These are phyloP conservation scores for Pterostichus niger DNA, from an alignment of 2,888 invertebrate species.

Conservation along the genomic window DNA sequence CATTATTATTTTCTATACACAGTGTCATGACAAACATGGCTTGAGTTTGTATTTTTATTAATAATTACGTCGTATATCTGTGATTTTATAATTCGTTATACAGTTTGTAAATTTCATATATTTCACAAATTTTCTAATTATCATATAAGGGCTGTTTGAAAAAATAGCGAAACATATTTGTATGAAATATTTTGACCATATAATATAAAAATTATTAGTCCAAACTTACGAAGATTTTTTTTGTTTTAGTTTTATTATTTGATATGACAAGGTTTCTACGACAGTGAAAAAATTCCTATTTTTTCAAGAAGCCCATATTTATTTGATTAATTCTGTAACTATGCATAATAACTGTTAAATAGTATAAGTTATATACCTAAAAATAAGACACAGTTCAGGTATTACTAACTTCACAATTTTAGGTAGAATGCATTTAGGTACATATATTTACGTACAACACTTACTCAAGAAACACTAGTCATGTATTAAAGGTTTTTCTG, in stretches of 20 bases:
- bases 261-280: not conserved
- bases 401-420: slow-evolving; percentile 1
- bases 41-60: slow-evolving; percentile 21
- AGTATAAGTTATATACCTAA: slow-evolving; percentile 2
- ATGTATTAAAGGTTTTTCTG: slow-evolving; percentile 30
- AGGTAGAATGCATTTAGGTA: slow-evolving; percentile 22
- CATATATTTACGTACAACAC: slow-evolving; percentile 15
- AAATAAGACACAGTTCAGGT: slow-evolving; percentile 3
- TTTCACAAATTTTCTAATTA: not conserved
- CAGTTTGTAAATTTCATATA: slow-evolving; percentile 4
- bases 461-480: slow-evolving; percentile 31
- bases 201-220: not conserved
- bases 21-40: slow-evolving; percentile 22
- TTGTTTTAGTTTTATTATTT: not conserved
- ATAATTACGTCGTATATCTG: slow-evolving; percentile 21
- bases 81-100: slow-evolving; percentile 21
- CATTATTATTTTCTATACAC: slow-evolving; percentile 43
- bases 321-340: slow-evolving; percentile 8
- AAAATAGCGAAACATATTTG: slow-evolving; percentile 7
- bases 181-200: not conserved
- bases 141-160: slow-evolving; percentile 9
- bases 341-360: slow-evolving; percentile 35
- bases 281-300: not conserved
- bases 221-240: not conserved
- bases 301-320: not conserved